Percentiles rank a stretch among this genome's conserved stretches.
Evolutionary conservation across 92 coral and sea anemone genomes (phyloP).

Genomic region (Zoanthus sansibaricus): DNA sequence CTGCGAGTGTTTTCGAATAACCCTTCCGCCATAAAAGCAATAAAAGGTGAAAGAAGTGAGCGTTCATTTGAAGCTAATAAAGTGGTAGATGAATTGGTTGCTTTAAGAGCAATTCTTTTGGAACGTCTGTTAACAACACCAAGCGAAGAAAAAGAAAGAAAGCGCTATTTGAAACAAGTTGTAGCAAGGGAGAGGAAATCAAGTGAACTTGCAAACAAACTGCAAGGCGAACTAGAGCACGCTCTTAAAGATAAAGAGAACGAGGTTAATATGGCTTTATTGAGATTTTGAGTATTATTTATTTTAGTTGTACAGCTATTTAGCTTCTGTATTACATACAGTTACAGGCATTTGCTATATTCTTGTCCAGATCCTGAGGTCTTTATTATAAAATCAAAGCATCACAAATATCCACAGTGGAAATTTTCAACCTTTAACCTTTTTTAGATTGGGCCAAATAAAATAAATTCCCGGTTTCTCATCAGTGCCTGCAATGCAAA

Average conservation of each 20-base stretch:
- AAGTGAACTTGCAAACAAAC: constrained; percentile 79
- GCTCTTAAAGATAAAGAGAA: constrained; percentile 94
- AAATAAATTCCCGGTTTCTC: too few relatives aligned
- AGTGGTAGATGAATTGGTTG: constrained; percentile 76
- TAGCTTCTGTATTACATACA: too few relatives aligned
- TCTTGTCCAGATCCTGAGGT: too few relatives aligned
- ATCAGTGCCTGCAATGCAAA: too few relatives aligned
- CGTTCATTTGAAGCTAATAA: constrained; percentile 84
- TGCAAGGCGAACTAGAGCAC: constrained; percentile 80
- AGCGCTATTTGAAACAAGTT: constrained; percentile 78
- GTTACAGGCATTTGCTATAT: too few relatives aligned
- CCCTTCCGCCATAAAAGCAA: constrained; percentile 83
- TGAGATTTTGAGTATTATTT: background rate
- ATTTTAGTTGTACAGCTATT: too few relatives aligned
- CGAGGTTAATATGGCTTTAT: constrained; percentile 68
- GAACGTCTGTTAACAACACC: constrained; percentile 92
- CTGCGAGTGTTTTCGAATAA: constrained; percentile 87
- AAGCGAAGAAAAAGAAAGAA: constrained; percentile 83
- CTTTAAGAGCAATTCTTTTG: constrained; percentile 84
- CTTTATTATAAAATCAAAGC: too few relatives aligned
- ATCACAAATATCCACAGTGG: too few relatives aligned
- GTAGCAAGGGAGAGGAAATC: constrained; percentile 89
- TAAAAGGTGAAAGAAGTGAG: constrained; percentile 73
- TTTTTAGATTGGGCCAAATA: too few relatives aligned
- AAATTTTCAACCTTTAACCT: too few relatives aligned